phyloP scores from a whole-genome alignment of 2,888 invertebrate genomes.

The Acanthococcus lagerstroemiae region DNA sequence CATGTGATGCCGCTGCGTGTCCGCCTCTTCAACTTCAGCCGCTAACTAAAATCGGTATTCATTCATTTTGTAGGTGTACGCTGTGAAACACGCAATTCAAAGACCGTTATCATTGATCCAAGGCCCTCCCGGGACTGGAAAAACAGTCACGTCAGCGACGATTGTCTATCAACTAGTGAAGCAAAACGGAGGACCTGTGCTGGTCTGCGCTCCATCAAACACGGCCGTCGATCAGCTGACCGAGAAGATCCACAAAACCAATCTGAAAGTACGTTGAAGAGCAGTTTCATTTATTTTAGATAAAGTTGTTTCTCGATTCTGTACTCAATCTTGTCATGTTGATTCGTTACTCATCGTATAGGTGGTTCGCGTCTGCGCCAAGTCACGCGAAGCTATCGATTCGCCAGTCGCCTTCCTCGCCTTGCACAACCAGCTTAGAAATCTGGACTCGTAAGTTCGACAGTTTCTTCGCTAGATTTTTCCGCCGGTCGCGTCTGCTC shows the following conservation, averaged over 20 bases:
- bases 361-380: slow-evolving; percentile 84
- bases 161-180: slow-evolving; percentile 96
- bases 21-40: too few relatives aligned
- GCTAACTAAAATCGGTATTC: not conserved
- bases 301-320: slow-evolving; percentile 21
- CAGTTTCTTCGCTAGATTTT: too few relatives aligned
- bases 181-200: slow-evolving; percentile 84
- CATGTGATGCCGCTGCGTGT: too few relatives aligned
- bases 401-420: slow-evolving; percentile 95
- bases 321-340: not conserved
- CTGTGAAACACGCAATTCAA: slow-evolving; percentile 95
- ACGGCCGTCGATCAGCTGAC: slow-evolving; percentile 99
- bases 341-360: slow-evolving; percentile 24
- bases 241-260: slow-evolving; percentile 95
- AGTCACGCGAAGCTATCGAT: slow-evolving; percentile 95
- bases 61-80: slow-evolving; percentile 58
- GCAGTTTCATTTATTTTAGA: not conserved
- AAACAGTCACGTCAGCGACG: slow-evolving; percentile 98
- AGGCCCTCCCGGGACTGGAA: slow-evolving; percentile 94
- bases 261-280: slow-evolving; percentile 66
- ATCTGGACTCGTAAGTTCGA: slow-evolving; percentile 67
- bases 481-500: too few relatives aligned
- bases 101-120: slow-evolving; percentile 93
- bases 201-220: slow-evolving; percentile 98
- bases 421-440: slow-evolving; percentile 92